Conservation (phyloP, 2,797 vertebrate species). For the Eidolon dupreanum region DNA sequence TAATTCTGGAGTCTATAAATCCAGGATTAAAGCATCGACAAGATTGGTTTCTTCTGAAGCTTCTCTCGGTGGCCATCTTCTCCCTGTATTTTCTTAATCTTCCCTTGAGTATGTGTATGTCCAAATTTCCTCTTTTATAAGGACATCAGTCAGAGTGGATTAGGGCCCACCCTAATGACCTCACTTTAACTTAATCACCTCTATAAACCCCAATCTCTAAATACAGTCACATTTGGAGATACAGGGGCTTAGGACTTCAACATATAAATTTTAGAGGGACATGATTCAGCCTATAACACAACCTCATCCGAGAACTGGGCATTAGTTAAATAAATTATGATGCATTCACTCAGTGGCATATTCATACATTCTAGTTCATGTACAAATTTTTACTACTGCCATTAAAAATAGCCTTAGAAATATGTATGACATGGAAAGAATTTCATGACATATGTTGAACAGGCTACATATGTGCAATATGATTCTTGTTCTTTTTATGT, state of each 20-base stretch:
- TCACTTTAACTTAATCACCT: conserved; percentile 16
- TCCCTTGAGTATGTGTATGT: background rate
- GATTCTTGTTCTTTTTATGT: background rate
- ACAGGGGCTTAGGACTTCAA: background rate
- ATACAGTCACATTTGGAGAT: background rate
- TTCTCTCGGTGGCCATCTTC: background rate
- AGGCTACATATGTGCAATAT: background rate
- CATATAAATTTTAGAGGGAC: background rate
- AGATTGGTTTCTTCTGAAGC: background rate
- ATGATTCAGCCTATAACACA: background rate
- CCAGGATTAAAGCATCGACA: background rate
- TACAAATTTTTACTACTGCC: background rate
- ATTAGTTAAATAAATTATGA: background rate
- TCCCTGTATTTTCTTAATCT: background rate
- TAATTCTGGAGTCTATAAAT: background rate
- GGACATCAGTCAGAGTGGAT: background rate
- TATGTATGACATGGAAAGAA: background rate
- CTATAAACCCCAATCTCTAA: conserved; percentile 1
- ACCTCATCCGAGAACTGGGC: background rate
- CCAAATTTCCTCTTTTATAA: background rate
- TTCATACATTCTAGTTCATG: background rate
- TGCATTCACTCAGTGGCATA: background rate
- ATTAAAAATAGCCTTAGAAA: background rate
- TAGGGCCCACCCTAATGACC: background rate
- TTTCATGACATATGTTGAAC: background rate